Evolutionary conservation across 1,140 invertebrate genomes (phyloP).

Genomic region (Macrotrachela quadricornifera): DNA sequence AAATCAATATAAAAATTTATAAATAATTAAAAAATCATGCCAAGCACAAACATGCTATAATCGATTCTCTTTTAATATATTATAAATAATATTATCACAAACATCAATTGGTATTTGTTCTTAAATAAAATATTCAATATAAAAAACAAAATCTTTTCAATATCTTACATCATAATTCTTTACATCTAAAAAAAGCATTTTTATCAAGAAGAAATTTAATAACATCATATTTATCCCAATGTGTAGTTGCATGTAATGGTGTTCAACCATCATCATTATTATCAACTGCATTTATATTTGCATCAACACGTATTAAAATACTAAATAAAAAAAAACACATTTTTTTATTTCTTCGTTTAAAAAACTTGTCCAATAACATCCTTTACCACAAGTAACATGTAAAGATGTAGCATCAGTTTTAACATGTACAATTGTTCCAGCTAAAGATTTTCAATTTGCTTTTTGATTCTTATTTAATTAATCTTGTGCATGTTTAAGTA

Average conservation of each 20-base stretch:
- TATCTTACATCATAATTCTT: slow-evolving; percentile 58
- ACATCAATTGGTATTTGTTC: slow-evolving; percentile 77
- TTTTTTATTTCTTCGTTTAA: no score
- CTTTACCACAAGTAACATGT: slow-evolving; percentile 90
- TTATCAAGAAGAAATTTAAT: slow-evolving; percentile 68
- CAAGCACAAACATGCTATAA: no score
- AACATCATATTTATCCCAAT: slow-evolving; percentile 85
- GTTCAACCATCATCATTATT: slow-evolving; percentile 97
- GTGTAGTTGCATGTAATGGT: slow-evolving; percentile 78
- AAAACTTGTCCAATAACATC: slow-evolving; percentile 55
- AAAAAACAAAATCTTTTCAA: slow-evolving; percentile 4
- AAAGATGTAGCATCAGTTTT: slow-evolving; percentile 83
- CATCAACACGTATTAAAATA: not conserved
- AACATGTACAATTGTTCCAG: slow-evolving; percentile 23
- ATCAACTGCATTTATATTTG: slow-evolving; percentile 41
- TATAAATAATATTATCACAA: no score
- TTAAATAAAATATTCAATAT: slow-evolving; percentile 38
- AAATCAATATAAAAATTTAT: no score
- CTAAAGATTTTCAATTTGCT: no score
- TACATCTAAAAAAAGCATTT: slow-evolving; percentile 67
- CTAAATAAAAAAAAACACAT: no score
- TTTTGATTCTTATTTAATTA: slow-evolving; percentile 47
- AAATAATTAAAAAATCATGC: no score
- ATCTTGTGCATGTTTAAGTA: slow-evolving; percentile 67
- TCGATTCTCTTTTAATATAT: no score